These are phyloP conservation scores for Volucella zonaria DNA, from an alignment of 2,888 invertebrate species.

Conservation along the genomic window DNA sequence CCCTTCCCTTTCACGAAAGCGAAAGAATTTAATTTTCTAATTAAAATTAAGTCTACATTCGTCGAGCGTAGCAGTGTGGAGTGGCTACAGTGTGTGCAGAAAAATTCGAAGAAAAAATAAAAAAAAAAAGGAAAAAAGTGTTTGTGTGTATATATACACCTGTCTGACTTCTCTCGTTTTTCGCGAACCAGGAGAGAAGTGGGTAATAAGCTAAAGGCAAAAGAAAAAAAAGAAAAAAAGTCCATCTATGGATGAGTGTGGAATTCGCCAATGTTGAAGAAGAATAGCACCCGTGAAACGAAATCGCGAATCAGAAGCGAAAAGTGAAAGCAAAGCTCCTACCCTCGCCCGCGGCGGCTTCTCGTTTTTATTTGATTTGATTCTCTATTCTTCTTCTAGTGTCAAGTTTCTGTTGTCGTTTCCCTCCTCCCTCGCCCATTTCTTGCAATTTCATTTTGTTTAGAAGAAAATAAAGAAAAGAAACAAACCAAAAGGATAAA, in stretches of 20 bases:
- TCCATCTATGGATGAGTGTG: constrained; percentile 62
- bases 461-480: constrained; percentile 44
- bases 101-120: not conserved
- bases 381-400: not conserved
- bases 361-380: not conserved
- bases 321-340: constrained; percentile 64
- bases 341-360: constrained; percentile 13
- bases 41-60: constrained; percentile 53
- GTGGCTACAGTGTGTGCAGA: constrained; percentile 47
- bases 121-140: constrained; percentile 46
- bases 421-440: not conserved
- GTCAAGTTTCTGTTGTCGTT: not conserved
- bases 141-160: constrained; percentile 56
- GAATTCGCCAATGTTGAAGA: constrained; percentile 57
- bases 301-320: constrained; percentile 44
- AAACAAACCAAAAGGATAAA: constrained; percentile 57
- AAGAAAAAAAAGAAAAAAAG: constrained; percentile 32
- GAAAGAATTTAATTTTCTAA: constrained; percentile 43
- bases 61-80: constrained; percentile 36
- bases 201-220: constrained; percentile 8
- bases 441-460: constrained; percentile 38
- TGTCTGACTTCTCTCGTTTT: constrained; percentile 66
- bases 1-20: constrained; percentile 24
- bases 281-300: constrained; percentile 36
- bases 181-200: constrained; percentile 63